A percentile compares a stretch with the other conserved stretches of the same genome.
phyloP scores from a whole-genome alignment of 2,797 vertebrate genomes.

The Rhinogobio ventralis region DNA sequence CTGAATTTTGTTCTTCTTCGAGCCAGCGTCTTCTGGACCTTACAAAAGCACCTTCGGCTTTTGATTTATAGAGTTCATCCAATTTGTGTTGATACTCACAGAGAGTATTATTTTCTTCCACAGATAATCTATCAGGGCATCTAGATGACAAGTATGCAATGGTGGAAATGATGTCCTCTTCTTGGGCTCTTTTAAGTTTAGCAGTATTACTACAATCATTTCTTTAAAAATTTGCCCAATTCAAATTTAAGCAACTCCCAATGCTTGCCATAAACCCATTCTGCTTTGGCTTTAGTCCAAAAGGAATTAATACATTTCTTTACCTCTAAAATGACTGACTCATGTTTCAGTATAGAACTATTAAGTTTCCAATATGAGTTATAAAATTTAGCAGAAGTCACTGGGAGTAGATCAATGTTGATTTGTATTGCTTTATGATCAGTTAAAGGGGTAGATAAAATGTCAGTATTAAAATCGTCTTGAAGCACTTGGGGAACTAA shows the following conservation, averaged over 20 bases:
- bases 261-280: too few relatives aligned
- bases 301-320: not conserved
- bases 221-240: not conserved
- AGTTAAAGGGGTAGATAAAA: not conserved
- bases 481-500: not conserved
- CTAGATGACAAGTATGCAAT: not conserved
- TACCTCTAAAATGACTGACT: not conserved
- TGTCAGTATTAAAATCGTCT: not conserved
- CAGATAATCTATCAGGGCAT: not conserved
- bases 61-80: not conserved
- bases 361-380: not conserved
- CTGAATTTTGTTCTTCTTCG: not conserved
- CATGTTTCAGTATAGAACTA: not conserved
- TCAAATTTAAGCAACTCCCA: not conserved
- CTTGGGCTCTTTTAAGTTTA: not conserved
- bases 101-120: not conserved
- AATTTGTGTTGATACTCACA: not conserved
- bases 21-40: slow-evolving; percentile 8
- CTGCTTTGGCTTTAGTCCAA: not conserved
- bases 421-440: not conserved
- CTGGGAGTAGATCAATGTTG: not conserved
- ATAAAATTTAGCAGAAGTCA: not conserved
- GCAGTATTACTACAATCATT: not conserved
- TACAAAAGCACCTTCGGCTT: slow-evolving; percentile 26
- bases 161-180: too few relatives aligned